Conservation (phyloP, 92 coral and sea anemone genomes). For the Epizoanthus scotinus region DNA sequence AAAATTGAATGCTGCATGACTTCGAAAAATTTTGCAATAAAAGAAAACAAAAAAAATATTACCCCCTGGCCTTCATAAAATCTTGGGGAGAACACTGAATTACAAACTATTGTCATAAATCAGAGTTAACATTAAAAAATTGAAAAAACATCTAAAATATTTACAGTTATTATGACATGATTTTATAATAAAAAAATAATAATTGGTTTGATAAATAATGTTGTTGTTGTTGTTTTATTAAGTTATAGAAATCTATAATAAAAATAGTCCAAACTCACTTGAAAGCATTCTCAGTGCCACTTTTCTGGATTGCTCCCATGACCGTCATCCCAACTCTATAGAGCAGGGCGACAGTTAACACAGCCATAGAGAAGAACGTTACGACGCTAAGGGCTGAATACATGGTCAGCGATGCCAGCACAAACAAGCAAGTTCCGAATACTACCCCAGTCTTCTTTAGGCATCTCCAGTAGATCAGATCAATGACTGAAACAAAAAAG, state of each 20-base stretch:
- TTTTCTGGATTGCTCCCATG: conserved; percentile 98
- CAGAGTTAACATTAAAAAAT: too few relatives aligned
- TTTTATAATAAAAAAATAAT: too few relatives aligned
- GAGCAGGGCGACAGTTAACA: conserved; percentile 88
- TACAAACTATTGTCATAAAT: too few relatives aligned
- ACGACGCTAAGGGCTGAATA: conserved; percentile 86
- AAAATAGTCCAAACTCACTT: conserved; percentile 61
- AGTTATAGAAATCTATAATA: background rate
- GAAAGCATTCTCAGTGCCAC: conserved; percentile 90
- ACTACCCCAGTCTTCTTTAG: conserved; percentile 89
- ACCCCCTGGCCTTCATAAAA: too few relatives aligned
- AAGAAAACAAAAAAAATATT: too few relatives aligned
- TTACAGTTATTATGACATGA: too few relatives aligned
- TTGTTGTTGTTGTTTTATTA: too few relatives aligned
- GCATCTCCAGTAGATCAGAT: conserved; percentile 88
- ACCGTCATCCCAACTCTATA: conserved; percentile 98
- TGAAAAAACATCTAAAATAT: too few relatives aligned
- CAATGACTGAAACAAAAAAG: conserved; percentile 69
- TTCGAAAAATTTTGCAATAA: too few relatives aligned
- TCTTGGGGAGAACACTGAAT: too few relatives aligned
- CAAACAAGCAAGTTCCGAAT: conserved; percentile 69
- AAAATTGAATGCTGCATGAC: too few relatives aligned
- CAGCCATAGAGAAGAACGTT: conserved; percentile 97
- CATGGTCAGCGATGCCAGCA: conserved; percentile 69
- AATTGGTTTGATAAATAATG: too few relatives aligned